Percentiles rank a stretch among this genome's conserved stretches.
Evolutionary conservation across 1,140 invertebrate genomes (phyloP).

Genomic region (Penaeus chinensis): DNA sequence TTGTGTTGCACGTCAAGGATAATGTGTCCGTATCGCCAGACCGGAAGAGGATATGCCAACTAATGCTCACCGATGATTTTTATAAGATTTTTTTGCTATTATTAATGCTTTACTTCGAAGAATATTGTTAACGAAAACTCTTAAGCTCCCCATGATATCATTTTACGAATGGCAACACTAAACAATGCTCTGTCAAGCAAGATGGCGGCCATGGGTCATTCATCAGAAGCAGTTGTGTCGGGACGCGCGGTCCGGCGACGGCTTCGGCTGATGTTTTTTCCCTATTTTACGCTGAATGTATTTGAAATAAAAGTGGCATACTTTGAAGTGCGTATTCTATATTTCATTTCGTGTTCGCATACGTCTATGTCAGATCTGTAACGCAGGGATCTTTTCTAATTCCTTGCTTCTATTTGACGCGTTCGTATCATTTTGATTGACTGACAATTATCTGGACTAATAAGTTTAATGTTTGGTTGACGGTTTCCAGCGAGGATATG

Average conservation of each 20-base stretch:
- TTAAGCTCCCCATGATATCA: conserved; percentile 21
- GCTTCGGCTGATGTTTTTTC: conserved; percentile 1
- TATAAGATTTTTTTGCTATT: too few relatives aligned
- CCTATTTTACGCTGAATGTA: neutral
- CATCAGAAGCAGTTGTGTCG: conserved; percentile 48
- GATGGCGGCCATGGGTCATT: conserved; percentile 52
- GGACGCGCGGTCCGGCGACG: neutral
- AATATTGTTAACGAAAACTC: too few relatives aligned
- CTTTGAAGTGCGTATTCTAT: too few relatives aligned
- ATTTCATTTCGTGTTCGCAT: neutral
- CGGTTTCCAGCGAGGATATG: conserved; percentile 48
- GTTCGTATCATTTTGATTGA: conserved; percentile 49
- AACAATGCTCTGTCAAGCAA: conserved; percentile 52
- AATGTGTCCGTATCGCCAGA: too few relatives aligned
- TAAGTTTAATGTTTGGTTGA: conserved; percentile 58
- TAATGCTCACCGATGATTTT: too few relatives aligned
- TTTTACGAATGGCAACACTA: conserved; percentile 46
- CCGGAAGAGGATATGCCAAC: too few relatives aligned
- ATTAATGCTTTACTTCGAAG: too few relatives aligned
- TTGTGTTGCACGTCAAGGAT: too few relatives aligned
- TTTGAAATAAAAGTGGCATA: too few relatives aligned
- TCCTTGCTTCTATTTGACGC: neutral
- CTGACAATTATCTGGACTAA: conserved; percentile 56
- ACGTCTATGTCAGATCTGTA: neutral
- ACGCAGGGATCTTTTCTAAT: neutral